Evolutionary conservation across 2,888 invertebrate genomes (phyloP), one percentile per base, ranked within the genome.

Genomic region (Cheilosia vernalis): DNA sequence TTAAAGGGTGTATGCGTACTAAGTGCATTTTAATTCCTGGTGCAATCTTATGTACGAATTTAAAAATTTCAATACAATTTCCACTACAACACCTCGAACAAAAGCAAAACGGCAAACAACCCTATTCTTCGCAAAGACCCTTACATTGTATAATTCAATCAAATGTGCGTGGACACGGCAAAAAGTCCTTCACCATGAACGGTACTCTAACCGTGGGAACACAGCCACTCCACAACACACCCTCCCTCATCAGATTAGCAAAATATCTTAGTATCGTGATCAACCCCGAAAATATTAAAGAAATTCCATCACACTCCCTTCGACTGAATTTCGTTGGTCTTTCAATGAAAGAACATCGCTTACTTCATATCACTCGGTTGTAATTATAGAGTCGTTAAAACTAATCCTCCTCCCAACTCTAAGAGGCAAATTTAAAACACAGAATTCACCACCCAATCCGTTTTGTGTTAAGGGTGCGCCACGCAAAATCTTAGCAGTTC

Each of bases 341-440:
- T 47, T 47, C 44, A 30, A 53, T 56, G 19, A 69, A 69, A 69
- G 69, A 61, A 60, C 44, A 53, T 53, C 42, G 33, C 21, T 24
- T 37, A 53, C 13, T 67, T 24, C 30, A 60, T 49, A 56, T 51
- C 30, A 24, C 37, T 40, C 10, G n/a, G 4, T n/a, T 30, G 53
- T 72, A 79, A 79, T 79, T 79, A 79, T 42, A 72, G 63, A 72
- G 64, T 79, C 24, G 53, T 58, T 79, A 49, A 72, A 66, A 30
- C 58, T 58, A 66, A 19, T 78, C 44, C 47, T 56, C 64, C 42
- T 49, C 17, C 15, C n/a, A 51, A 21, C 24, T 55, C 30, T 7
- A 49, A 10, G 30, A 53, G 37, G n/a, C 13, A 40, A 78, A 47
- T 51, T 56, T 51, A 70, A 60, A 60, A 53, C 40, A 64, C 42